A percentile compares a stretch with the other conserved stretches of the same genome.
Conservation (phyloP, 2,797 vertebrate species). For the Streptopelia turtur region DNA sequence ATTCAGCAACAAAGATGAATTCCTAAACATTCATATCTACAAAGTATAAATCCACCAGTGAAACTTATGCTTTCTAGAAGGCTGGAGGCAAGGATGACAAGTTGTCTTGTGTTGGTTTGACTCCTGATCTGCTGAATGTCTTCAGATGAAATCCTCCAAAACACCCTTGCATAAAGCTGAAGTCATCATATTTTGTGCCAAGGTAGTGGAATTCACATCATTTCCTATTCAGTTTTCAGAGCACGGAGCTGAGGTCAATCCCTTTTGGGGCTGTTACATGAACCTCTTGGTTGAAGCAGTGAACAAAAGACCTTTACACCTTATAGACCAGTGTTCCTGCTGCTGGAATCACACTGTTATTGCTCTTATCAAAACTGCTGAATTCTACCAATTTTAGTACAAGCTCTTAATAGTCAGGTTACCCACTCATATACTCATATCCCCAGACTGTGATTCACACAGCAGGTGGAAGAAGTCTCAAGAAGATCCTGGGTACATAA, state of each 20-base stretch:
- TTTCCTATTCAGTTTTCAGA: background rate
- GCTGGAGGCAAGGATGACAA: background rate
- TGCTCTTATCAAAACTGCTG: background rate
- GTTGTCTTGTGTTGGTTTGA: background rate
- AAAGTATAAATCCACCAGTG: background rate
- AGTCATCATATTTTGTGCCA: background rate
- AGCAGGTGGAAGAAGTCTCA: background rate
- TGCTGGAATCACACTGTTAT: background rate
- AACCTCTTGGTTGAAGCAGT: background rate
- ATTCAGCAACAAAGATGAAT: slow-evolving; percentile 5
- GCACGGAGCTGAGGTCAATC: background rate
- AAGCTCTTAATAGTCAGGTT: background rate
- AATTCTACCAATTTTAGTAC: background rate
- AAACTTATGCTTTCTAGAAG: background rate
- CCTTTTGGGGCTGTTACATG: background rate
- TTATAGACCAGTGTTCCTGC: background rate
- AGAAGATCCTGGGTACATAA: background rate
- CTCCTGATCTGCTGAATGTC: background rate
- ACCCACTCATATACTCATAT: background rate
- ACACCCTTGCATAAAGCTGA: background rate
- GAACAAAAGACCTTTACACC: background rate
- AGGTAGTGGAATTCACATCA: background rate
- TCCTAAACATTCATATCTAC: background rate
- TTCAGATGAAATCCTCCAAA: background rate
- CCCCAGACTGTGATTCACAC: background rate